These are phyloP conservation scores for Zalophus californianus DNA, from an alignment of 2,797 vertebrate genomes.

Conservation along the genomic window DNA sequence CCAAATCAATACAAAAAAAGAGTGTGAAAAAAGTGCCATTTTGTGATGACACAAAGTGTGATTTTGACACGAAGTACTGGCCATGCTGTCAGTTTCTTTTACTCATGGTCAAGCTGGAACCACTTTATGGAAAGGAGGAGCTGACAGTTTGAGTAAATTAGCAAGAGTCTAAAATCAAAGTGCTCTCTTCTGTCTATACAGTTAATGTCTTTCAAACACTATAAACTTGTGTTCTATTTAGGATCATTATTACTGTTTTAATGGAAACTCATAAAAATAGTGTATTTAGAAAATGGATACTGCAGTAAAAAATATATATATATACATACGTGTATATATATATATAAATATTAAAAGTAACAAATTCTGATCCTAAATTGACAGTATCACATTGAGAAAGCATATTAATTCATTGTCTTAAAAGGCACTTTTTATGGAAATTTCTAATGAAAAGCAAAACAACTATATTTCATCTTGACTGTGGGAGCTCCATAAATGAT, in stretches of 20 bases:
- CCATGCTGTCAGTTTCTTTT: neutral
- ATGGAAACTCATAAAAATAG: conserved; percentile 75
- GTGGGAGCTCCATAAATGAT: neutral
- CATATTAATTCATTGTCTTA: neutral
- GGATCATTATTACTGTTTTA: conserved; percentile 53
- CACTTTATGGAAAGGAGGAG: neutral
- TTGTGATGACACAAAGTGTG: neutral
- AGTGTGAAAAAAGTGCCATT: neutral
- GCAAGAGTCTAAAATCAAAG: neutral
- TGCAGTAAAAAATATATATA: neutral
- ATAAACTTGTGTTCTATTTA: conserved; percentile 55
- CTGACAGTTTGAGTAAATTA: neutral
- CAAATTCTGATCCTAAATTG: conserved; percentile 66
- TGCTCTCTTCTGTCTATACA: neutral
- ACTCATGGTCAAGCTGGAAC: neutral
- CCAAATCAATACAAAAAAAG: conserved; percentile 40
- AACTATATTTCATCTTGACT: conserved; percentile 8
- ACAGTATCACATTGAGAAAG: neutral
- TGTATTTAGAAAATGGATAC: conserved; percentile 69
- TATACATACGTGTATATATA: too few species aligned
- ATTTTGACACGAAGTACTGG: neutral
- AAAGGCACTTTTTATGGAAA: conserved; percentile 29
- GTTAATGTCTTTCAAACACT: conserved; percentile 37
- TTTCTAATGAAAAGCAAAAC: conserved; percentile 38
- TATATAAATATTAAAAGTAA: conserved; percentile 57